Evolutionary conservation across 2,113 vertebrate genomes (phyloP), one percentile per base, ranked within the genome.

Genomic region (Progne subis): DNA sequence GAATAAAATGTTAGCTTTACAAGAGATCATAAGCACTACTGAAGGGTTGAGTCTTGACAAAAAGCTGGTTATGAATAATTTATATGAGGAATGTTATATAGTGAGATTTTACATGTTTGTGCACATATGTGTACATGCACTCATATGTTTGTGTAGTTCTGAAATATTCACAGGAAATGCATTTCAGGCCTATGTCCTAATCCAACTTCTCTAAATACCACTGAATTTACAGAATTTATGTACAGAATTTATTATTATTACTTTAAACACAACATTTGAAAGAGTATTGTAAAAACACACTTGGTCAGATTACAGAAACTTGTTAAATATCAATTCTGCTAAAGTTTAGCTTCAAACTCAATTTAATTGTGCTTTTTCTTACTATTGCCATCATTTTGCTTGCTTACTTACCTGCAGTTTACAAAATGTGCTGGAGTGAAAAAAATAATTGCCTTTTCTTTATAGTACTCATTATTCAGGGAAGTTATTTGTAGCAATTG

Each of bases 41-140:
- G 12, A 74, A 60, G 9, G 2, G 11, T 10, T 41, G 29, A n/a
- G 7, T 46, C 23, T 37, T 69, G 32, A 60, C 5, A 43, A 64
- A 74, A 50, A 16, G 4, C 9, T 5, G 4, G 4, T 5, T 47
- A 31, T 50, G 28, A 56, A 64, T 60, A 19, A 19, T 64, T 82
- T 39, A 13, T 47, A 17, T 25, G 14, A 82, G 18, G 4, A 46
- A 31, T 55, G 26, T 39, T 47, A n/a, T 34, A 39, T 18, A n/a
- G 8, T 72, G 44, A 55, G 49, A 24, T 74, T 65, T 82, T 84
- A 4, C 8, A 1, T 29, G 7, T 31, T 2, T 14, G 9, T 8
- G 3, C 12, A 17, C 3, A 16, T 20, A 23, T 2, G 1, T 18
- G 2, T 56, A 12, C 4, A 5, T 31, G 7, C 7, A 44, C 18